These are phyloP conservation scores for Limnodromus scolopaceus DNA, from an alignment of 2,797 vertebrate genomes.

Conservation along the genomic window DNA sequence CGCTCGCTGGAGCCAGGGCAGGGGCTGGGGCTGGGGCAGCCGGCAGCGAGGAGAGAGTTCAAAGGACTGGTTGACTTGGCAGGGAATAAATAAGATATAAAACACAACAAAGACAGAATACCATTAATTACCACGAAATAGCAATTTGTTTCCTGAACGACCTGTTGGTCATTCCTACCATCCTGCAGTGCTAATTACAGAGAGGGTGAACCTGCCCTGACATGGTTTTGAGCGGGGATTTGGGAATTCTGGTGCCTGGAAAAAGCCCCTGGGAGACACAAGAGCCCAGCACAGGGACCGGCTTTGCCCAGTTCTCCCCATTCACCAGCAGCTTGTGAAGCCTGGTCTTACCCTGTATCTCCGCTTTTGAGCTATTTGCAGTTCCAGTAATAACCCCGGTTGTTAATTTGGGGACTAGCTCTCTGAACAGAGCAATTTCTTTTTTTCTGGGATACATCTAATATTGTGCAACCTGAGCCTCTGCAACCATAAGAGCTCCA, in stretches of 20 bases:
- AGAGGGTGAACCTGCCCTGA: background rate
- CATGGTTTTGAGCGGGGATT: background rate
- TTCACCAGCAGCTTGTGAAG: background rate
- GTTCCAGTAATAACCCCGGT: background rate
- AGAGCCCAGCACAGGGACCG: background rate
- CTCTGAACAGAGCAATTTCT: background rate
- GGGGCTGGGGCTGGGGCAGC: background rate
- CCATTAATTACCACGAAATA: background rate
- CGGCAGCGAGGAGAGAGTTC: too few species aligned
- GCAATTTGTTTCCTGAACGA: background rate
- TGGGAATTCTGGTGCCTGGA: background rate
- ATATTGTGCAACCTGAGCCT: background rate
- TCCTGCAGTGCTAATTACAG: too few species aligned
- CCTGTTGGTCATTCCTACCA: background rate
- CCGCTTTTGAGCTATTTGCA: background rate
- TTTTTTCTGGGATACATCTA: background rate
- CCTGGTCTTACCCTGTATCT: background rate
- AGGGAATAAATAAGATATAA: background rate
- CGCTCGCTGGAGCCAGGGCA: background rate
- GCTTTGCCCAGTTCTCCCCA: background rate
- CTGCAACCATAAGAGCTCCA: background rate
- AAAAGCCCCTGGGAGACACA: background rate
- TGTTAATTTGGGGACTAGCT: background rate
- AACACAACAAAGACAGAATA: background rate
- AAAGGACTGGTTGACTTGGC: background rate